Evolutionary conservation across 2,888 invertebrate species (phyloP), one percentile per base, ranked within the genome.

Genomic region (Cheilosia urbana): DNA sequence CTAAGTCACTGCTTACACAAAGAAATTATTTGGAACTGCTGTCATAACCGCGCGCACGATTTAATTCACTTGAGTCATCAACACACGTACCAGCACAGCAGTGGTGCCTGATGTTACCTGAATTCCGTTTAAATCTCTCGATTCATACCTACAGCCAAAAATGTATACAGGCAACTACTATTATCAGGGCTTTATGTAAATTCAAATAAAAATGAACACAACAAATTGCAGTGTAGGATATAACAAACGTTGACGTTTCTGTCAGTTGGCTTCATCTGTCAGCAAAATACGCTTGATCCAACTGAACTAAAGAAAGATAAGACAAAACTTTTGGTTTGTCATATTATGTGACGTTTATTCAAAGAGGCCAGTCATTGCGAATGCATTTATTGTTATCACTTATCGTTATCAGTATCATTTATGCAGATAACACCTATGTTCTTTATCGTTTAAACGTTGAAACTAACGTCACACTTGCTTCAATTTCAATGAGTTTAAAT

Each of bases 401-500:
- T n/a, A n/a, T n/a, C n/a, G n/a, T n/a, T n/a, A n/a, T n/a, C n/a
- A n/a, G n/a, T n/a, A n/a, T n/a, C n/a, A n/a, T n/a, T n/a, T n/a
- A 27, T 21, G 13, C 1, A 47, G 71, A 69, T 71, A 78, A 45
- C 63, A 63, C 78, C 65, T 6, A 27, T 27, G 4, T 53, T 47
- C 42, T 30, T 37, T 51, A 51, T 30, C 24, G 42, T 19, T 53
- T 45, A 66, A 73, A 34, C 72, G 7, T 9, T 9, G 78, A 47
- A 62, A 72, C 21, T 57, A 71, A 66, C 45, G 30, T 47, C 69
- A 27, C 58, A 53, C 55, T 79, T 60, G 27, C 37, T 24, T 37
- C 51, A 15, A 37, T 40, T 63, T 47, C 68, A 69, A 63, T 79
- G 73, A 47, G 58, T 40, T 75, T 58, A 37, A 84, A 84, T 83